Base-by-base conservation (phyloP, 2,797 vertebrate genomes). In the Pseudochirops corinnae region DNA sequence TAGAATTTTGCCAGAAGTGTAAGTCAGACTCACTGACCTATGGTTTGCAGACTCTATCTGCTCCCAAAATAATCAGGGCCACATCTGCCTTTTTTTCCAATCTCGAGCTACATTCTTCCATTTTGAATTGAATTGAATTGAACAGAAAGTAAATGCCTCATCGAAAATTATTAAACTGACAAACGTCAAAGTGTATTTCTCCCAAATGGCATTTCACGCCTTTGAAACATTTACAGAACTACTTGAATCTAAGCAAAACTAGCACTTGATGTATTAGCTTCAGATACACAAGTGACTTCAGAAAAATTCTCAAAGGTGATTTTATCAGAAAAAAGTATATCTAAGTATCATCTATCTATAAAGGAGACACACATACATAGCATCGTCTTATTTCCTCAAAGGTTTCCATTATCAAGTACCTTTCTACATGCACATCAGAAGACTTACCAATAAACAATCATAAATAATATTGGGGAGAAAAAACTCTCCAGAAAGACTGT, bases 371-470 rank as follows among this genome's bases (percentile, higher is more conserved):
- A 82, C 39, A 21, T 74, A 2, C 14, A 82, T 82, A 24, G 39
- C 74, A 82, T 82, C 21, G 0, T 93, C 56, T 33, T 92, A 82
- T 55, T 96, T 94, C 90, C 93, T 96, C 94, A 90, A 94, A 96
- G 52, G 56, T 95, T 94, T 96, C 95, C 9, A 92, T 93, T 95
- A 95, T 94, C 91, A 82, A 93, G 82, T 96, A n/a, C 46, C 90
- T 96, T 97, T 33, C 96, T 74, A 95, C 12, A 96, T 52, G 52
- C 2, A 94, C 21, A 67, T 95, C 13, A 94, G 82, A 96, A 95
- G 28, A 31, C 12, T 56, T 90, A 67, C 93, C 90, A 56, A 93
- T 74, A 97, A 92, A 50, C 95, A 92, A 96, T 95, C 94, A 95
- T 13, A 95, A 93, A 95, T 5, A 46, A 53, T 52, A 87, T 39